Conservation (phyloP, 2,797 vertebrate genomes). For the Valencia hispanica region DNA sequence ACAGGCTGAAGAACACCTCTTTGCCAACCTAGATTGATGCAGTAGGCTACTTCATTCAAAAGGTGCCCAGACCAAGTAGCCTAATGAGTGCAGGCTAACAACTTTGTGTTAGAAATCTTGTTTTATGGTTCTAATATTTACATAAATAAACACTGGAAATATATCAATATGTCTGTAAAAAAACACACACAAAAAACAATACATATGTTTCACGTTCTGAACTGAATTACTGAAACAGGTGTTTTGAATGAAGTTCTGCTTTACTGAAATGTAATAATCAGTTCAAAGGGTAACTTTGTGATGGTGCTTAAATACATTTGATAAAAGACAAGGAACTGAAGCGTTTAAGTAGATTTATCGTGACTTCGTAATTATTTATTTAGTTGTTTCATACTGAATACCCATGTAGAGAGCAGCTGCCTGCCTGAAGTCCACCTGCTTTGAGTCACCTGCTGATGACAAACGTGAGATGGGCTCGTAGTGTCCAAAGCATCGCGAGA, state of each 20-base stretch:
- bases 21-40: neutral
- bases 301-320: neutral
- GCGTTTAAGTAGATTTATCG: neutral
- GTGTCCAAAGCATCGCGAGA: conserved; percentile 72
- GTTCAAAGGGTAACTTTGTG: neutral
- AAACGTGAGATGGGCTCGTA: conserved; percentile 23
- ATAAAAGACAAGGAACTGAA: neutral
- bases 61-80: neutral
- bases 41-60: neutral
- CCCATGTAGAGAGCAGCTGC: neutral
- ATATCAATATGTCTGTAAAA: neutral
- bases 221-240: neutral
- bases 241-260: neutral
- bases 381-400: neutral
- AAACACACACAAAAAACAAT: neutral
- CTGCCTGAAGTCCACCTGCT: neutral
- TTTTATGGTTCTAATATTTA: neutral
- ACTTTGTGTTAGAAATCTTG: neutral
- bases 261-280: neutral
- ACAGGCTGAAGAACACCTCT: too few relatives aligned
- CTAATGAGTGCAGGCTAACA: neutral
- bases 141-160: neutral
- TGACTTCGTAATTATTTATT: neutral
- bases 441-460: conserved; percentile 28
- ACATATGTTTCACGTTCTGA: neutral